Evolutionary conservation across 1,140 invertebrate species (phyloP).

Genomic region (Bombus confusus): DNA sequence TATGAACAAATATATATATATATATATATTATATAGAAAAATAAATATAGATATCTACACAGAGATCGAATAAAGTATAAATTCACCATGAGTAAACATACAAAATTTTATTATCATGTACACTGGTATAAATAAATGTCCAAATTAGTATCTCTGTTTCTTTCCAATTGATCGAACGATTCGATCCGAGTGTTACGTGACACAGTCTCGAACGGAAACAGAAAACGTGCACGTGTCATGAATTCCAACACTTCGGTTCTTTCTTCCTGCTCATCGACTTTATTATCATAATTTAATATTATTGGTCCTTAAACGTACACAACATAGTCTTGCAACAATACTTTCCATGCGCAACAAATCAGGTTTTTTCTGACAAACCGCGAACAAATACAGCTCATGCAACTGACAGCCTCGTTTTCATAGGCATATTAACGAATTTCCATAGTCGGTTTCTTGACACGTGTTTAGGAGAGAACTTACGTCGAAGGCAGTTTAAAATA

Average conservation of each 20-base stretch:
- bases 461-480: constrained; percentile 44
- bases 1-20: no score
- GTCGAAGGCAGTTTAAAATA: constrained; percentile 69
- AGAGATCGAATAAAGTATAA: constrained; percentile 29
- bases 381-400: constrained; percentile 10
- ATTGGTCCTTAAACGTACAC: constrained; percentile 63
- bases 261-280: constrained; percentile 28
- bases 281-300: constrained; percentile 45
- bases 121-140: constrained; percentile 73
- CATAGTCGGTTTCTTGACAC: constrained; percentile 16
- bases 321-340: constrained; percentile 52
- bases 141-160: constrained; percentile 30
- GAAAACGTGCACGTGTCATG: constrained; percentile 35
- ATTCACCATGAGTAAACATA: constrained; percentile 69
- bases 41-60: neutral
- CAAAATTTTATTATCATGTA: constrained; percentile 79
- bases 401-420: constrained; percentile 35
- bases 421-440: constrained; percentile 30
- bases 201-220: constrained; percentile 23
- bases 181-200: constrained; percentile 12
- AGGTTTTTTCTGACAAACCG: neutral
- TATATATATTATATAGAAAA: no score
- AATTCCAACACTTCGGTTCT: constrained; percentile 2
- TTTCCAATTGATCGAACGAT: constrained; percentile 33
- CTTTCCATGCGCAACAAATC: constrained; percentile 24